Percentiles rank a stretch among this genome's conserved stretches.
Conservation (phyloP, 2,888 invertebrate genomes). For the Chalcis sispes region DNA sequence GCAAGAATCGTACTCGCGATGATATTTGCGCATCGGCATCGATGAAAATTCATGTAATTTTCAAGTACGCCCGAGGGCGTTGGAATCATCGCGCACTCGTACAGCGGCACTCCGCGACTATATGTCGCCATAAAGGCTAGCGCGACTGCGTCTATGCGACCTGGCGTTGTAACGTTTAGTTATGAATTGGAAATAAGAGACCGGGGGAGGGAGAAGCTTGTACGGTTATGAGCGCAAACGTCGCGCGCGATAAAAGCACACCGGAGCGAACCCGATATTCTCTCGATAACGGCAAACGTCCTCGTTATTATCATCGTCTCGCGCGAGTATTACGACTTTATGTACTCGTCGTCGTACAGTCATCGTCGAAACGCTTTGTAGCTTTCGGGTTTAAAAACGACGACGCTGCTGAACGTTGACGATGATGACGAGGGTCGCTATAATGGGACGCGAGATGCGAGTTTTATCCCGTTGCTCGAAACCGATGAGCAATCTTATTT, state of each 20-base stretch:
- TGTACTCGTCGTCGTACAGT: no score
- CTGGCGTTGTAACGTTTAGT: background rate
- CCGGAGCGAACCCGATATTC: no score
- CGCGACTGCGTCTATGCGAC: background rate
- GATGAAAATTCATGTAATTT: no score
- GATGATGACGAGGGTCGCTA: no score
- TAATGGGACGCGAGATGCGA: background rate
- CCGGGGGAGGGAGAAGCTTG: background rate
- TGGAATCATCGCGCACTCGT: no score
- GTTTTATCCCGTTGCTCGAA: background rate
- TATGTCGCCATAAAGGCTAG: no score
- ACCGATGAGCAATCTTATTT: background rate
- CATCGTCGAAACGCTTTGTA: conserved; percentile 1
- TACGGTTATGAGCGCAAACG: background rate
- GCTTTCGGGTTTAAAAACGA: background rate
- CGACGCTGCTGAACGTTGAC: background rate
- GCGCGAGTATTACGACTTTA: no score
- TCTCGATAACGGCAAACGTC: conserved; percentile 4
- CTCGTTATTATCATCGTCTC: conserved; percentile 12
- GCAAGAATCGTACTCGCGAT: background rate
- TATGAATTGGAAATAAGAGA: background rate
- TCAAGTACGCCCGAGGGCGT: no score
- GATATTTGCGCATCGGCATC: background rate
- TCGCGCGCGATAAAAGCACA: background rate
- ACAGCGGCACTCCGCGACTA: no score